phyloP scores from a whole-genome alignment of 2,113 vertebrate genomes.

The Pelusios castaneus region DNA sequence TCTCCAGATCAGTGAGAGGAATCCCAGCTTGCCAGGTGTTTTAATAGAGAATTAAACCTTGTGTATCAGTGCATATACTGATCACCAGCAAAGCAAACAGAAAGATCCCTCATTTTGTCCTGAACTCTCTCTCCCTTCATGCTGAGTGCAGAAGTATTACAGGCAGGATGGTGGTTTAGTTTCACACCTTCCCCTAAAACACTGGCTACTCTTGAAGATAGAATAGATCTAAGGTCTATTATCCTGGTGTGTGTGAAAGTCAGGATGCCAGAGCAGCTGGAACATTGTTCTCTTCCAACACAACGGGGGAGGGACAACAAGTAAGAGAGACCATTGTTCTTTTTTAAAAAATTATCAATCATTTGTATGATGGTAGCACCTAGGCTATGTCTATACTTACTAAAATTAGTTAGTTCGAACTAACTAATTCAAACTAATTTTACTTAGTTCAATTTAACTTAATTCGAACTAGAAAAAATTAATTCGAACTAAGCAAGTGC shows the following conservation, averaged over 20 bases:
- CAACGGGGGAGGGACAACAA: accelerated
- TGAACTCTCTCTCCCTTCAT: neutral
- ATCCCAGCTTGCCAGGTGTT: accelerated
- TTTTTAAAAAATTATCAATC: neutral
- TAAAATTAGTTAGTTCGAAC: no score
- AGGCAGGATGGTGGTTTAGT: neutral
- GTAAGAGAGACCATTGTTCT: neutral
- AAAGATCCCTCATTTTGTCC: neutral
- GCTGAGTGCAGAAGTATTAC: neutral
- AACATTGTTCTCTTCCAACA: neutral
- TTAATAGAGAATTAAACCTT: neutral
- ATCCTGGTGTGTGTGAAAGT: neutral
- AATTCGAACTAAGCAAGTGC: no score
- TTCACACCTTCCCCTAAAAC: neutral
- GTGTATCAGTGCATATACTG: neutral
- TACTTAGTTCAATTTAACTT: no score
- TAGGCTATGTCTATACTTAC: no score
- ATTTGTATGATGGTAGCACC: neutral
- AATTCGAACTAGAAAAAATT: no score
- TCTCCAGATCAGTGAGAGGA: neutral
- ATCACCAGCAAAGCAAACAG: neutral
- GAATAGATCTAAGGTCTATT: neutral
- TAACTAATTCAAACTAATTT: no score
- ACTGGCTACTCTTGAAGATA: neutral
- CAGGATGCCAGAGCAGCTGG: neutral